Evolutionary conservation across 2,888 invertebrate genomes (phyloP).

Genomic region (Folsomia candida): DNA sequence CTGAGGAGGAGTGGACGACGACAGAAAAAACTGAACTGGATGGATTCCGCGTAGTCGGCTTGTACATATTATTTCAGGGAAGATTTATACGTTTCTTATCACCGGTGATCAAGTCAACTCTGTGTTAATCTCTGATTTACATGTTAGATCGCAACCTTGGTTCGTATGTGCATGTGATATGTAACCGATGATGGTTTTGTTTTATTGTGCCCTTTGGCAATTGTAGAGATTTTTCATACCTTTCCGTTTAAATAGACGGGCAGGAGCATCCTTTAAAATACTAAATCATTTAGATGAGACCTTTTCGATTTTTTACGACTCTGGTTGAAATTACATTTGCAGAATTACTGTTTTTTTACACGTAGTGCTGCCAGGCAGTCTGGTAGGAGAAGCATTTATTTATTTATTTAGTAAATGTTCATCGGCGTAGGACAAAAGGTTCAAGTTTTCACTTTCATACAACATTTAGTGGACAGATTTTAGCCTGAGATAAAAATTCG

Average conservation of each 20-base stretch:
- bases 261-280: background rate
- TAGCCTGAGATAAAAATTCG: background rate
- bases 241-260: background rate
- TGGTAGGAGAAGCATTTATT: no score
- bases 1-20: background rate
- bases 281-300: background rate
- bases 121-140: no score
- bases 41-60: no score
- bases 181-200: no score
- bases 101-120: no score
- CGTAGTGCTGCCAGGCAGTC: background rate
- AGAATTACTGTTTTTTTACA: background rate
- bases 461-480: background rate
- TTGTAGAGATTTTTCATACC: background rate
- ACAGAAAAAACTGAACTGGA: background rate
- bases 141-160: no score
- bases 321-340: background rate
- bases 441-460: no score
- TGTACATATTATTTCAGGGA: no score
- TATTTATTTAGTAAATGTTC: background rate
- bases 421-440: background rate
- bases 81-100: no score
- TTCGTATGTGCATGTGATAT: no score
- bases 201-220: background rate
- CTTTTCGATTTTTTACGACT: background rate